These are phyloP conservation scores for Heliothis peltigera DNA, from an alignment of 2,888 invertebrate genomes.

Conservation along the genomic window DNA sequence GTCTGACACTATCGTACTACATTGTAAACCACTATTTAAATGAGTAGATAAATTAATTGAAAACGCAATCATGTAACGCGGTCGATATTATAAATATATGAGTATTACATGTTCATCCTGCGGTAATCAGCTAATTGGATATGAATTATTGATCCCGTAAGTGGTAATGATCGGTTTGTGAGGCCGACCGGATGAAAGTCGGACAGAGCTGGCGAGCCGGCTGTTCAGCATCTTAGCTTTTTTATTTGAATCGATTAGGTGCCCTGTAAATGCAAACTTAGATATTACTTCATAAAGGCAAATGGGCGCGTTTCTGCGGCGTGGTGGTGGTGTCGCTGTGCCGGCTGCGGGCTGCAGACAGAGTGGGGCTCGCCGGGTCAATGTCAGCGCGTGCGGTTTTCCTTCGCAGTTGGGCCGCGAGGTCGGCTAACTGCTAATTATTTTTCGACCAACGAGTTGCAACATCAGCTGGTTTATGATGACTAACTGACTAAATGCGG, in stretches of 20 bases:
- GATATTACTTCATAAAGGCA: constrained; percentile 57
- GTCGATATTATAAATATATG: constrained; percentile 67
- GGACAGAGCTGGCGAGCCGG: constrained; percentile 63
- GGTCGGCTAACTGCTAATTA: constrained; percentile 86
- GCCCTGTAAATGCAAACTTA: constrained; percentile 40
- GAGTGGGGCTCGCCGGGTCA: constrained; percentile 72
- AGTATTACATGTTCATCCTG: constrained; percentile 71
- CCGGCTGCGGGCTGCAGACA: constrained; percentile 29
- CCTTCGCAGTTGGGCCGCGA: constrained; percentile 74
- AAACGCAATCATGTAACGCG: constrained; percentile 70
- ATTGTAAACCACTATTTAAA: constrained; percentile 84
- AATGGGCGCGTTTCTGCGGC: constrained; percentile 53
- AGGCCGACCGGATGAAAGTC: constrained; percentile 68
- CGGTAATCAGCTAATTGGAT: constrained; percentile 83
- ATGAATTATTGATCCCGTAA: constrained; percentile 81
- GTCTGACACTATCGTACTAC: constrained; percentile 78
- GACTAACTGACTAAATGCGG: constrained; percentile 77
- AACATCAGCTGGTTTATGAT: constrained; percentile 76
- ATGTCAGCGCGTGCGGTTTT: constrained; percentile 83
- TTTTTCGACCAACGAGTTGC: constrained; percentile 82
- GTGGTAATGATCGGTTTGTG: constrained; percentile 75
- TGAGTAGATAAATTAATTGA: constrained; percentile 78
- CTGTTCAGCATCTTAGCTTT: constrained; percentile 66
- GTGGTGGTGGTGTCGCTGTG: constrained; percentile 25
- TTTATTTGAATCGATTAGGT: constrained; percentile 62